Evolutionary conservation across 2,113 vertebrate genomes (phyloP).

Genomic region (Odobenus rosmarus): DNA sequence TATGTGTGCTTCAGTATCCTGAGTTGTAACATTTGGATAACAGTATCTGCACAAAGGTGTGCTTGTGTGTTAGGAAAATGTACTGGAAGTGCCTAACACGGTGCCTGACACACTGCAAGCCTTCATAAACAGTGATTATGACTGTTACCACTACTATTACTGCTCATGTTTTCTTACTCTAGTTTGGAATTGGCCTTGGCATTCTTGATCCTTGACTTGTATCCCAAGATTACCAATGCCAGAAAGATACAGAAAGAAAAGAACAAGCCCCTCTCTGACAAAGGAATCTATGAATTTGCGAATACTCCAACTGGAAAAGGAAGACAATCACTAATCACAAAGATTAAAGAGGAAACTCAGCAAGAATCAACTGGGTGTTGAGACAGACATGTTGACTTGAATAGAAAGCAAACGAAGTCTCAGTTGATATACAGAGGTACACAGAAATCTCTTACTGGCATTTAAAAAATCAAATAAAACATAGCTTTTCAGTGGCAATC

Average conservation of each 20-base stretch:
- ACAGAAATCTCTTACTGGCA: background rate
- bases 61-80: background rate
- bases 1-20: background rate
- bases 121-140: background rate
- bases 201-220: constrained; percentile 26
- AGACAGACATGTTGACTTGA: background rate
- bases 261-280: background rate
- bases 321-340: background rate
- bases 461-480: constrained; percentile 41
- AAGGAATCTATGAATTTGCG: constrained; percentile 25
- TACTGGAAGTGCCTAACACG: background rate
- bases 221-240: background rate
- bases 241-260: background rate
- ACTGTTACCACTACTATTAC: background rate
- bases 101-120: background rate
- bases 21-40: background rate
- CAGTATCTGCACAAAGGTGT: background rate
- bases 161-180: background rate
- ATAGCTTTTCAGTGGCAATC: constrained; percentile 49
- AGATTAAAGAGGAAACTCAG: constrained; percentile 36
- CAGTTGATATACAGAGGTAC: constrained; percentile 31
- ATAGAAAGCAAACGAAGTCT: constrained; percentile 37
- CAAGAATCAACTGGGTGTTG: constrained; percentile 13
- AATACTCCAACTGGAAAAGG: background rate
- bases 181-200: background rate